phyloP scores from a whole-genome alignment of 2,888 invertebrate species.

The Yponomeuta malinellus region DNA sequence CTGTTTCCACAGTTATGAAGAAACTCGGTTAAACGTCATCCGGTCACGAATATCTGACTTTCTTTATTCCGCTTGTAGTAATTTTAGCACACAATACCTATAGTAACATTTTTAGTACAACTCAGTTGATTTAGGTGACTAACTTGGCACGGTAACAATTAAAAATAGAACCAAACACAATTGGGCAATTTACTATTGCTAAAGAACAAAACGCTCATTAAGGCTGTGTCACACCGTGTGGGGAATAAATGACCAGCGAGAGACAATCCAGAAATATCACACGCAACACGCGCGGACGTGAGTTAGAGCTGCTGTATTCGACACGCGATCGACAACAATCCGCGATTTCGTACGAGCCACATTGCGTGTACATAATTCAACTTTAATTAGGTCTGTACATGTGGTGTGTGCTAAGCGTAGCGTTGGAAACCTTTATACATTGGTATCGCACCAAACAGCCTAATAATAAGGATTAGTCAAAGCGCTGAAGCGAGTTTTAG shows the following conservation, averaged over 20 bases:
- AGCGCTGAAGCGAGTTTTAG: background rate
- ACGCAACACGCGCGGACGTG: background rate
- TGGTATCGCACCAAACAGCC: too few relatives aligned
- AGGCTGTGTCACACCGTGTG: background rate
- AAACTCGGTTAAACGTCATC: too few relatives aligned
- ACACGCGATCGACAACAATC: background rate
- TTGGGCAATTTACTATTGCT: background rate
- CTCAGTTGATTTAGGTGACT: too few relatives aligned
- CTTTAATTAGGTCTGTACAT: background rate
- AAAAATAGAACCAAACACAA: background rate
- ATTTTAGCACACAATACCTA: too few relatives aligned
- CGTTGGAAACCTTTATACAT: too few relatives aligned
- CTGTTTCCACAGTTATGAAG: too few relatives aligned
- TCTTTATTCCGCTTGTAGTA: too few relatives aligned
- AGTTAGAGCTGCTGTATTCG: background rate
- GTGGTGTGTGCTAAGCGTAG: background rate
- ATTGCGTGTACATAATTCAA: background rate
- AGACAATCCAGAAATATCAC: background rate
- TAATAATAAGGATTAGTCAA: too few relatives aligned
- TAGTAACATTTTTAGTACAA: too few relatives aligned
- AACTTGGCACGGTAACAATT: too few relatives aligned
- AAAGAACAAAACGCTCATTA: background rate
- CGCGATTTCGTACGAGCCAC: background rate
- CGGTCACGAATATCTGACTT: too few relatives aligned
- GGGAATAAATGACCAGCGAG: background rate